A percentile compares a stretch with the other conserved stretches of the same genome.
Evolutionary conservation across 2,797 vertebrate species (phyloP).

Genomic region (Helicolenus hilgendorfi): DNA sequence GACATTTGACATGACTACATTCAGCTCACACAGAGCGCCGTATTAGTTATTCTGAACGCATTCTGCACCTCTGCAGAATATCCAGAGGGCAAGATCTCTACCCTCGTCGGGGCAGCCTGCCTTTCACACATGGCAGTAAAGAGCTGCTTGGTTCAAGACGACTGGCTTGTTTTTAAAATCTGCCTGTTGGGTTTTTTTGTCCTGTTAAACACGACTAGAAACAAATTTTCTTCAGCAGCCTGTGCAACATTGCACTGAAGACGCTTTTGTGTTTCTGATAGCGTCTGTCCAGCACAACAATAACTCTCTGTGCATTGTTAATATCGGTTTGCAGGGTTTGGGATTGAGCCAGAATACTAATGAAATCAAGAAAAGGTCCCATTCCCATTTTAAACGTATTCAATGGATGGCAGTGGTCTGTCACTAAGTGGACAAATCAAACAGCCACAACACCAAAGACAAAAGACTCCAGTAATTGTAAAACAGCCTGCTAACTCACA

Average conservation of each 20-base stretch:
- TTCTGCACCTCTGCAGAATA: constrained; percentile 34
- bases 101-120: constrained; percentile 11
- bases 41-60: constrained; percentile 57
- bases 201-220: neutral
- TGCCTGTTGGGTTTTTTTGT: neutral
- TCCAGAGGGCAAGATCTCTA: constrained; percentile 52
- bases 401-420: neutral
- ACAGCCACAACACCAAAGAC: constrained; percentile 19
- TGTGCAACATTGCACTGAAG: neutral
- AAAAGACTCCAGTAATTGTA: constrained; percentile 44
- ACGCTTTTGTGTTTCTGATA: neutral
- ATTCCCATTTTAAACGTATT: constrained; percentile 29
- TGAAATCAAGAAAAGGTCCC: constrained; percentile 1
- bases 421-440: constrained; percentile 17
- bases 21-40: constrained; percentile 24
- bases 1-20: constrained; percentile 57
- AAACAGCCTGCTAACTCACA: constrained; percentile 24
- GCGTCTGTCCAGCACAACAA: constrained; percentile 21
- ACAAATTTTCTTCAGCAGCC: neutral
- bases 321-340: constrained; percentile 2
- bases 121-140: neutral
- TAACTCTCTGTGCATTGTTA: constrained; percentile 41
- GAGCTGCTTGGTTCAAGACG: neutral
- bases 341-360: constrained; percentile 46
- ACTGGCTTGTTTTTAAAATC: neutral